phyloP scores from a whole-genome alignment of 1,140 invertebrate genomes.

The Colletes latitarsis region DNA sequence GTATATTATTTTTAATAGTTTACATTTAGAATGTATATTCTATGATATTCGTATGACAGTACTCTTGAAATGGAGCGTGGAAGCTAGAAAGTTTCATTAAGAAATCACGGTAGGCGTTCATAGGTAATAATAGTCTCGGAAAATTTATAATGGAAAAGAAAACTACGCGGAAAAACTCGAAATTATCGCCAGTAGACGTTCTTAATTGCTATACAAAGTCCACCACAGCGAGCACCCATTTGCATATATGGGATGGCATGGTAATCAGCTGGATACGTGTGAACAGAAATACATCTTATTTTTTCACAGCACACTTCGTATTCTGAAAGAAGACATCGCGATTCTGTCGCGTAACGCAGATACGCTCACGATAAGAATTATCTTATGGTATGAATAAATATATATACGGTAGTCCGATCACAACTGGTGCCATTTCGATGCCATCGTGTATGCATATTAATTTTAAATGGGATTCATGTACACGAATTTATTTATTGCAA shows the following conservation, averaged over 20 bases:
- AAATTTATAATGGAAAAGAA: constrained; percentile 43
- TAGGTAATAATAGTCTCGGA: constrained; percentile 8
- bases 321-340: background rate
- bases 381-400: background rate
- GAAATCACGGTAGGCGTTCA: background rate
- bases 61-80: background rate
- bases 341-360: background rate
- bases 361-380: background rate
- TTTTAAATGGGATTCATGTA: no score
- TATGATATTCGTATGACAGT: no score
- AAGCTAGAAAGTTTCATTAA: background rate
- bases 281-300: constrained; percentile 21
- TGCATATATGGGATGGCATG: background rate
- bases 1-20: no score
- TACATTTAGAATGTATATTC: no score
- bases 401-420: background rate
- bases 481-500: no score
- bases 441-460: background rate
- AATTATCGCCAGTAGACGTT: constrained; percentile 65
- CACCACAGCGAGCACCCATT: constrained; percentile 18
- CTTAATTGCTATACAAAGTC: constrained; percentile 69
- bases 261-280: background rate
- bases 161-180: constrained; percentile 53
- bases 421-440: background rate
- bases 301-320: background rate